Evolutionary conservation across 2,888 invertebrate species (phyloP).

Genomic region (Noctua comes): DNA sequence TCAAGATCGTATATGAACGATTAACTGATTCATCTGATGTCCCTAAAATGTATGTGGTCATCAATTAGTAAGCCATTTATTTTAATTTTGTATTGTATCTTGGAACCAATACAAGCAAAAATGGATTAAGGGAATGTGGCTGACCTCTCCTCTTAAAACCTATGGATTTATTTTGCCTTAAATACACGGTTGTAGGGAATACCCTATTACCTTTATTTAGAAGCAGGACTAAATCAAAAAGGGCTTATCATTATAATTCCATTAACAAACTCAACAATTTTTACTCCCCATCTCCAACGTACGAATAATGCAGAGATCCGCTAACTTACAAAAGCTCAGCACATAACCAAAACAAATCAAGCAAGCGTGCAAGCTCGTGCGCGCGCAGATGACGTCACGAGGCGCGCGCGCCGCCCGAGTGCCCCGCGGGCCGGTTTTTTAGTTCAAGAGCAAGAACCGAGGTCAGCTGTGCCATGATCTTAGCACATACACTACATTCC

Average conservation of each 20-base stretch:
- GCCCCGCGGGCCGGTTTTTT: constrained; percentile 78
- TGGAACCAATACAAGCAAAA: too few relatives aligned
- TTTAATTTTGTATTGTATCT: background rate
- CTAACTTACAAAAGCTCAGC: constrained; percentile 47
- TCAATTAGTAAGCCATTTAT: constrained; percentile 6
- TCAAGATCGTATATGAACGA: background rate
- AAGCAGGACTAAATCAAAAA: background rate
- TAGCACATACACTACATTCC: constrained; percentile 63
- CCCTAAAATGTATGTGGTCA: background rate
- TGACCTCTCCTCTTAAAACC: background rate
- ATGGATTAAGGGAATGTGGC: background rate
- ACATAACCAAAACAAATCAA: constrained; percentile 58
- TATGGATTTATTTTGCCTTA: background rate
- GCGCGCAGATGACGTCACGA: constrained; percentile 75
- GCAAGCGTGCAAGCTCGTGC: constrained; percentile 54
- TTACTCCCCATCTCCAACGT: background rate
- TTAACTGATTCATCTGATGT: constrained; percentile 1
- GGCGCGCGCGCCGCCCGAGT: constrained; percentile 59
- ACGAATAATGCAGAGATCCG: constrained; percentile 29
- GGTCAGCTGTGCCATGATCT: constrained; percentile 70
- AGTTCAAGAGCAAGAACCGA: constrained; percentile 85
- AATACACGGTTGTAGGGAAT: background rate
- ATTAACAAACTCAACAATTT: background rate
- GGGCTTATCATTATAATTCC: background rate
- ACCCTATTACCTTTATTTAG: background rate